A percentile compares a stretch with the other conserved stretches of the same genome.
Evolutionary conservation across 1,140 invertebrate species (phyloP).

Genomic region (Drosophila lini): DNA sequence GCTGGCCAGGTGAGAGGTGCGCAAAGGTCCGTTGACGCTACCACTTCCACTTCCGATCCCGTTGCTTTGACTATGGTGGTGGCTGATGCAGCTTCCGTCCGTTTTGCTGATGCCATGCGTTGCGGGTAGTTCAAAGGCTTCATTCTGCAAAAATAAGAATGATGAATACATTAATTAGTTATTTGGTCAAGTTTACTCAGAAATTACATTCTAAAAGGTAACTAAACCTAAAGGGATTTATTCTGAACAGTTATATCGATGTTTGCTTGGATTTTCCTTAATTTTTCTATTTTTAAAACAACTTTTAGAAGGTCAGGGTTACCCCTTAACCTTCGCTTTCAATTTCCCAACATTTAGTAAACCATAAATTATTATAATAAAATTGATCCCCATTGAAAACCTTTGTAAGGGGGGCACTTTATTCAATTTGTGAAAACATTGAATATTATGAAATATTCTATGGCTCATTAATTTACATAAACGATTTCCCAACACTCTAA

Average conservation of each 20-base stretch:
- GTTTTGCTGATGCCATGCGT: slow-evolving; percentile 74
- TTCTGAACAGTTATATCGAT: neutral
- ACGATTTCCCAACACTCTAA: slow-evolving; percentile 7
- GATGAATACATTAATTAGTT: neutral
- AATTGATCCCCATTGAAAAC: slow-evolving; percentile 14
- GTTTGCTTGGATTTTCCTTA: neutral
- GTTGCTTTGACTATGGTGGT: slow-evolving; percentile 40
- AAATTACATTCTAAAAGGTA: neutral
- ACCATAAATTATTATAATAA: slow-evolving; percentile 6
- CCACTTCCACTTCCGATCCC: slow-evolving; percentile 25
- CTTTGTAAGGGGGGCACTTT: neutral
- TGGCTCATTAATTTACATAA: slow-evolving; percentile 28
- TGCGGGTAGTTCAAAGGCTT: slow-evolving; percentile 66
- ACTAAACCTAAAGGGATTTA: neutral
- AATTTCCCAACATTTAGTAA: slow-evolving; percentile 14
- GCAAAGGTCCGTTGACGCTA: slow-evolving; percentile 32
- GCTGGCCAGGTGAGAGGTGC: slow-evolving; percentile 57
- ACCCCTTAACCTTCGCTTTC: neutral
- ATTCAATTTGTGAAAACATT: slow-evolving; percentile 6
- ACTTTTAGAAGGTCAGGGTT: neutral
- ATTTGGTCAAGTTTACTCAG: neutral
- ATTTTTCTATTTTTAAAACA: neutral
- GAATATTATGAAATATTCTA: slow-evolving; percentile 26
- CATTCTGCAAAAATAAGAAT: slow-evolving; percentile 63
- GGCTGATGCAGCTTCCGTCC: slow-evolving; percentile 63